These are phyloP conservation scores for Drosophila sulfurigaster DNA, from an alignment of 1,140 invertebrate species.

Conservation along the genomic window DNA sequence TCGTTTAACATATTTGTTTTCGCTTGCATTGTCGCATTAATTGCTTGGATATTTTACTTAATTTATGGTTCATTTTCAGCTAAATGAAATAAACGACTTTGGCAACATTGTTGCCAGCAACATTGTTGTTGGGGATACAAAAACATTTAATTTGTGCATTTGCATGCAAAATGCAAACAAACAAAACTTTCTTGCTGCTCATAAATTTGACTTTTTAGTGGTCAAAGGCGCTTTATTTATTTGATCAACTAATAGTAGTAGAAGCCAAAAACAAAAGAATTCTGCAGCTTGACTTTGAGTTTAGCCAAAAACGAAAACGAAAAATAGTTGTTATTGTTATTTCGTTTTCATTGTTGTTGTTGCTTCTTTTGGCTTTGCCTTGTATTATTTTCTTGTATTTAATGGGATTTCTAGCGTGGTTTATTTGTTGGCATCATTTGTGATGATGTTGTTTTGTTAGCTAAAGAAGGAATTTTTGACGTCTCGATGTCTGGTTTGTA, in stretches of 20 bases:
- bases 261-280: constrained; percentile 5
- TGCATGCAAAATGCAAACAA: constrained; percentile 58
- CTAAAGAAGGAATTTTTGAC: constrained; percentile 46
- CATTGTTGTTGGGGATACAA: constrained; percentile 44
- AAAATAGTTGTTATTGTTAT: neutral
- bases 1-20: constrained; percentile 6
- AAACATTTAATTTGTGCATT: constrained; percentile 56
- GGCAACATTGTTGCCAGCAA: constrained; percentile 41
- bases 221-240: constrained; percentile 57
- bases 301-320: neutral
- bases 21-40: constrained; percentile 30
- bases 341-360: constrained; percentile 6
- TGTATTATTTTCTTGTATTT: constrained; percentile 75
- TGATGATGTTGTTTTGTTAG: neutral
- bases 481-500: constrained; percentile 78
- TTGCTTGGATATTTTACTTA: constrained; percentile 35
- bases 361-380: constrained; percentile 45
- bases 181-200: constrained; percentile 48
- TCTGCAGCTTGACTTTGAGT: constrained; percentile 65
- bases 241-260: constrained; percentile 43
- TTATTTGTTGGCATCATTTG: constrained; percentile 67
- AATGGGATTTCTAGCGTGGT: constrained; percentile 80
- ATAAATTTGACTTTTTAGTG: constrained; percentile 68
- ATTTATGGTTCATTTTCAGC: constrained; percentile 24
- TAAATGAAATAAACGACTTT: constrained; percentile 4